These are phyloP conservation scores for Leptobrachium leishanense DNA, from an alignment of 2,113 vertebrate genomes.

Conservation along the genomic window DNA sequence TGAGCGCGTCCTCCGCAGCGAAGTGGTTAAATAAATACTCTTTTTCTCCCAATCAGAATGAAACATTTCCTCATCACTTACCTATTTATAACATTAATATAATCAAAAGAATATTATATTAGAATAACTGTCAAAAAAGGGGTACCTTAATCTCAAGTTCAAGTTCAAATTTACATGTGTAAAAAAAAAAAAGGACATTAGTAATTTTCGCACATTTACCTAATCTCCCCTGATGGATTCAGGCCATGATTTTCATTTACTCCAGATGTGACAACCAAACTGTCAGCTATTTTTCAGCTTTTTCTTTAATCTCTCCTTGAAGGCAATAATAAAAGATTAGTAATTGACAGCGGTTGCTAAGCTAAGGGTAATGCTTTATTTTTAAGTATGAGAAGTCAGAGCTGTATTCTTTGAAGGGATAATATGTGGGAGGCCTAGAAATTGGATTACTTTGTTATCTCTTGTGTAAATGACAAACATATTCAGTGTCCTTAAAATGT, in stretches of 20 bases:
- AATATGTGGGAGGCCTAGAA: slow-evolving; percentile 74
- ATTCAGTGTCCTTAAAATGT: slow-evolving; percentile 78
- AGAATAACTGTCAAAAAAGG: slow-evolving; percentile 54
- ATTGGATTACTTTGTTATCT: slow-evolving; percentile 84
- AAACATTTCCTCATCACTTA: slow-evolving; percentile 22
- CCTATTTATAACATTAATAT: slow-evolving; percentile 46
- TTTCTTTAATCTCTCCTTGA: slow-evolving; percentile 85
- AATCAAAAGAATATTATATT: slow-evolving; percentile 37
- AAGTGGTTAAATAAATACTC: no score
- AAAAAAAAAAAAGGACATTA: slow-evolving; percentile 75
- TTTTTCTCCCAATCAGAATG: slow-evolving; percentile 31
- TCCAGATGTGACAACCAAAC: slow-evolving; percentile 89
- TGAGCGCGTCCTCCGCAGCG: no score
- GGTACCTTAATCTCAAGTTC: slow-evolving; percentile 66
- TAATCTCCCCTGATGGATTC: slow-evolving; percentile 92
- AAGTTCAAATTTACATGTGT: slow-evolving; percentile 74
- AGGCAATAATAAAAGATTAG: slow-evolving; percentile 86
- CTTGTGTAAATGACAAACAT: slow-evolving; percentile 81
- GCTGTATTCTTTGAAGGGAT: slow-evolving; percentile 72
- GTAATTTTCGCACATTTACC: slow-evolving; percentile 87
- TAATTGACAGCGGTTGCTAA: slow-evolving; percentile 66
- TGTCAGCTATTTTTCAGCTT: slow-evolving; percentile 82
- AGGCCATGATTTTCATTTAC: slow-evolving; percentile 94
- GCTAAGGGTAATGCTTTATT: slow-evolving; percentile 62
- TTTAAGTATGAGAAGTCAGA: slow-evolving; percentile 74